A percentile compares a stretch with the other conserved stretches of the same genome.
phyloP scores from a whole-genome alignment of 2,113 vertebrate species.

The Casuarius casuarius region DNA sequence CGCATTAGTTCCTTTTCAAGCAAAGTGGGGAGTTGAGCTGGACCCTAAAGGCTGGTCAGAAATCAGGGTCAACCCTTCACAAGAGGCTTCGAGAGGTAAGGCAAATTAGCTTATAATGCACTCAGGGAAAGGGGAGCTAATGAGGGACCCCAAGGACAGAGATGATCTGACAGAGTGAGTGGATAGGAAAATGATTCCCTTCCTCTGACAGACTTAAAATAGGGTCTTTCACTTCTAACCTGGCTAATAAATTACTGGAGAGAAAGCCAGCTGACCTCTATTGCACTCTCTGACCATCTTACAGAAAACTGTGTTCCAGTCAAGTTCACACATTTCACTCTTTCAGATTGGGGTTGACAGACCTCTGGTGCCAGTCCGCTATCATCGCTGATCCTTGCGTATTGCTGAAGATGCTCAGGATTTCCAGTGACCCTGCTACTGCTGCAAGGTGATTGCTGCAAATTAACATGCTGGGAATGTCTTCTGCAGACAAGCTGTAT shows the following conservation, averaged over 20 bases:
- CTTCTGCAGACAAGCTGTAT: not conserved
- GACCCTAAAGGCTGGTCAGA: not conserved
- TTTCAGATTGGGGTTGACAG: not conserved
- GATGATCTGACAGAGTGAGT: not conserved
- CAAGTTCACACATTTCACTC: not conserved
- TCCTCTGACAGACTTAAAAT: not conserved
- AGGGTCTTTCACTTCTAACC: not conserved
- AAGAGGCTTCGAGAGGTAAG: not conserved
- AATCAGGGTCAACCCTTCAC: not conserved
- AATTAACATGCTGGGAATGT: not conserved
- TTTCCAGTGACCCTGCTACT: not conserved
- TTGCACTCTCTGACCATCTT: not conserved
- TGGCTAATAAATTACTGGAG: not conserved
- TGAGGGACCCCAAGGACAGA: not conserved
- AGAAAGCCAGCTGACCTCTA: not conserved
- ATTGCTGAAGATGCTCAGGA: not conserved
- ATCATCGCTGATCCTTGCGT: rapidly evolving
- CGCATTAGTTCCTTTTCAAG: not conserved
- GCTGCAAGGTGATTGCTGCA: not conserved
- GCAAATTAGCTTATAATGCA: not conserved
- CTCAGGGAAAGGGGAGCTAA: not conserved
- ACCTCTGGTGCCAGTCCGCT: not conserved
- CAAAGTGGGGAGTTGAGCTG: not conserved
- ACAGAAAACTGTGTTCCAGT: not conserved
- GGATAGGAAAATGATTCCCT: not conserved